A percentile compares a stretch with the other conserved stretches of the same genome.
Conservation (phyloP, 1,140 invertebrate species). For the Gonatopus flavifemur region DNA sequence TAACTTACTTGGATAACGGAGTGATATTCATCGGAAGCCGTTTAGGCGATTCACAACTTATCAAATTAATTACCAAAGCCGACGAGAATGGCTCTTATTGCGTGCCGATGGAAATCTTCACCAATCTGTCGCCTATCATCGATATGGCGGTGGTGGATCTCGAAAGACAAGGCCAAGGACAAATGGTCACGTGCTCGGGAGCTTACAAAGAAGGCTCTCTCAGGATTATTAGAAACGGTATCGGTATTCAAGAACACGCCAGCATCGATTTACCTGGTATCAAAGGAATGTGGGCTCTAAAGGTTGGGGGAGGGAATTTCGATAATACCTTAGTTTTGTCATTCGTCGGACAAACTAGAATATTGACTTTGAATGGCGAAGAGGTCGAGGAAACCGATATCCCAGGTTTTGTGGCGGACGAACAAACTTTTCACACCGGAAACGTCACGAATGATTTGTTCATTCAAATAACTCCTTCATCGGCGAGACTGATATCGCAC, state of each 20-base stretch:
- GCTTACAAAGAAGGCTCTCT: slow-evolving; percentile 97
- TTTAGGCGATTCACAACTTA: slow-evolving; percentile 94
- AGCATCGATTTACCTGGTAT: slow-evolving; percentile 96
- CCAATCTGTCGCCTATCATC: slow-evolving; percentile 94
- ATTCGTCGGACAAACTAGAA: slow-evolving; percentile 92
- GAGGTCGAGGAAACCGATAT: slow-evolving; percentile 98
- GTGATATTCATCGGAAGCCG: slow-evolving; percentile 97
- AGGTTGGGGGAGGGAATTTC: slow-evolving; percentile 66
- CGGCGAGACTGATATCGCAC: slow-evolving; percentile 69
- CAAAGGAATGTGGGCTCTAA: slow-evolving; percentile 95
- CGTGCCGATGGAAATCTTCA: slow-evolving; percentile 93
- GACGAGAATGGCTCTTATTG: slow-evolving; percentile 90
- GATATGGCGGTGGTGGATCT: slow-evolving; percentile 98
- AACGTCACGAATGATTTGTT: slow-evolving; percentile 86
- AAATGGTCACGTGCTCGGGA: slow-evolving; percentile 96
- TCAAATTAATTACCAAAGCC: slow-evolving; percentile 84
- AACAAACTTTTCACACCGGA: slow-evolving; percentile 91
- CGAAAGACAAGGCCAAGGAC: slow-evolving; percentile 95
- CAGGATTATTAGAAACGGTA: slow-evolving; percentile 95
- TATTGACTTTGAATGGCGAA: slow-evolving; percentile 86
- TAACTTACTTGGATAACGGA: slow-evolving; percentile 99
- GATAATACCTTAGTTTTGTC: slow-evolving; percentile 92
- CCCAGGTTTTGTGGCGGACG: slow-evolving; percentile 81
- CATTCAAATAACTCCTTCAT: slow-evolving; percentile 76
- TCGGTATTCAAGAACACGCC: slow-evolving; percentile 97